phyloP scores from a whole-genome alignment of 1,140 invertebrate species.

The Drosophila insularis region DNA sequence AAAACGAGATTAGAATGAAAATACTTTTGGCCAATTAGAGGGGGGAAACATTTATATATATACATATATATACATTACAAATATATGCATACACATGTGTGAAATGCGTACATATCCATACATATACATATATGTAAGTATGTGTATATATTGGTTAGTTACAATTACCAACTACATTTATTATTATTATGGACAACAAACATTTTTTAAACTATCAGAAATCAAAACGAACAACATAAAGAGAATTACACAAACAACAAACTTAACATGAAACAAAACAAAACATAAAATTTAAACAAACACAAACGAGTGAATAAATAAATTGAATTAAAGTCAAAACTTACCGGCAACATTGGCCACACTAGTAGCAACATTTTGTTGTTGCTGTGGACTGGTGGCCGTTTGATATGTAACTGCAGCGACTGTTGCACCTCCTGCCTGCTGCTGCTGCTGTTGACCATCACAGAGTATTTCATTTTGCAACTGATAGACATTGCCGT shows the following conservation, averaged over 20 bases:
- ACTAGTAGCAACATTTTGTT: conserved; percentile 61
- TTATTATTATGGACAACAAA: background rate
- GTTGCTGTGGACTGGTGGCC: conserved; percentile 63
- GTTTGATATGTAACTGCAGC: conserved; percentile 34
- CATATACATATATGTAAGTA: too few species aligned
- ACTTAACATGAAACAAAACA: conserved; percentile 45
- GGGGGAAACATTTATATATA: background rate
- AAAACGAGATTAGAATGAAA: conserved; percentile 37
- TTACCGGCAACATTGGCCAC: conserved; percentile 64
- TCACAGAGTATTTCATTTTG: conserved; percentile 80
- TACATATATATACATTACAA: conserved; percentile 15
- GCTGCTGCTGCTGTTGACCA: conserved; percentile 46
- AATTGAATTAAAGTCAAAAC: conserved; percentile 19
- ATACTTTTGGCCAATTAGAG: conserved; percentile 8
- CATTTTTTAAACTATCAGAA: background rate
- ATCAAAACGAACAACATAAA: background rate
- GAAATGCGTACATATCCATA: too few species aligned
- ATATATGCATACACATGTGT: conserved; percentile 8
- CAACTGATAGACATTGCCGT: conserved; percentile 75
- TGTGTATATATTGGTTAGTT: background rate
- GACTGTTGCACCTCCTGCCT: conserved; percentile 61
- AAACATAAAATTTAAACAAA: conserved; percentile 30
- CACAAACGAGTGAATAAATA: conserved; percentile 24
- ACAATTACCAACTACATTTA: conserved; percentile 1
- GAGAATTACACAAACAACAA: conserved; percentile 52